Evolutionary conservation across 2,113 vertebrate genomes (phyloP).

Genomic region (Terrapene triunguis): DNA sequence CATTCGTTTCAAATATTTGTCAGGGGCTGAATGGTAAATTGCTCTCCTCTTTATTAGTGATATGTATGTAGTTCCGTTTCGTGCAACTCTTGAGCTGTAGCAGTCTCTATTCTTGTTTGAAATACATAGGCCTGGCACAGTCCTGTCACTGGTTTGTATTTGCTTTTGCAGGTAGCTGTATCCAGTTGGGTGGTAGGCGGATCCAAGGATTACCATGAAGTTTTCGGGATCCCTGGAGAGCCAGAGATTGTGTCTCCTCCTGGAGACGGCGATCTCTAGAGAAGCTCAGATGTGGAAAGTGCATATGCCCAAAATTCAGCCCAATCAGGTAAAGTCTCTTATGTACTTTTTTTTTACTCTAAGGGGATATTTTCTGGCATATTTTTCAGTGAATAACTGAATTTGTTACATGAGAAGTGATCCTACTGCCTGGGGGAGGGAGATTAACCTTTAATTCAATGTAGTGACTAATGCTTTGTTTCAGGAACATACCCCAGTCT

Average conservation of each 20-base stretch:
- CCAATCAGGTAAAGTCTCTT: constrained; percentile 87
- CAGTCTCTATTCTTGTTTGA: not conserved
- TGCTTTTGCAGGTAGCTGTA: constrained; percentile 93
- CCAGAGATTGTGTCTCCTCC: constrained; percentile 95
- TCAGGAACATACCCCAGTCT: not conserved
- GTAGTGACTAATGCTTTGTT: not conserved
- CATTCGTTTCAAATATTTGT: not conserved
- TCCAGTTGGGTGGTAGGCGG: constrained; percentile 93
- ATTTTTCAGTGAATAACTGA: not conserved
- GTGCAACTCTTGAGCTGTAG: not conserved
- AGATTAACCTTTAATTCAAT: not conserved
- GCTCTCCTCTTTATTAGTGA: not conserved
- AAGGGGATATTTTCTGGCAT: not conserved
- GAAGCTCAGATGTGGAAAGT: constrained; percentile 96
- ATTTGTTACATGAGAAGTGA: not conserved
- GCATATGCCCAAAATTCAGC: constrained; percentile 91
- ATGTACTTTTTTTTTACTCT: not conserved
- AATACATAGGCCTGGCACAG: not conserved
- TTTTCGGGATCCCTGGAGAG: constrained; percentile 92
- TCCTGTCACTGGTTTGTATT: constrained; percentile 53
- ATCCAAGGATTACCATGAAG: constrained; percentile 95
- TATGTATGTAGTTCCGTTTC: rapidly evolving
- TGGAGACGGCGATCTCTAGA: constrained; percentile 95
- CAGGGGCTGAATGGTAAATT: no score
- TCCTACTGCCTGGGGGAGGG: not conserved